Conservation (phyloP, 2,797 vertebrate species). For the Loriculus beryllinus region DNA sequence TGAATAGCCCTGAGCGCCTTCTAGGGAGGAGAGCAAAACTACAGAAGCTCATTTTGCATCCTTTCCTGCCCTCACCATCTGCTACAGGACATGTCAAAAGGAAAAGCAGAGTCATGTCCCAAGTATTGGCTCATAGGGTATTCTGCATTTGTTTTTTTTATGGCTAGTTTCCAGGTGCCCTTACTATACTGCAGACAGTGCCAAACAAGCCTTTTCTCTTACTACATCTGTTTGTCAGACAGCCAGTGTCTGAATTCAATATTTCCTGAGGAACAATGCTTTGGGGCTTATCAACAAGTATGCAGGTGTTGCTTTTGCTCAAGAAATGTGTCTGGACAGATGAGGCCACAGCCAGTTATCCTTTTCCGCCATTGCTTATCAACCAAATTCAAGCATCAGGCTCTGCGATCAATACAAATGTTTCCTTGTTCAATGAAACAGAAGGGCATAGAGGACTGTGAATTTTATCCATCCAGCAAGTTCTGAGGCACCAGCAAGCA, state of each 20-base stretch:
- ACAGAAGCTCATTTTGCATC: neutral
- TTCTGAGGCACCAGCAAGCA: neutral
- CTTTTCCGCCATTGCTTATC: neutral
- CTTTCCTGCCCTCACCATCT: neutral
- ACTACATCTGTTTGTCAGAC: neutral
- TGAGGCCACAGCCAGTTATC: neutral
- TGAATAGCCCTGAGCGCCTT: neutral
- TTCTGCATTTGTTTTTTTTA: neutral
- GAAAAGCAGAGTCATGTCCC: neutral
- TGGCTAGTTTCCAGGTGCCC: neutral
- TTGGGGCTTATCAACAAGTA: neutral
- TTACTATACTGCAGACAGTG: neutral
- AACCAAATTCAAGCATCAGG: neutral
- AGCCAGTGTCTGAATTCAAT: neutral
- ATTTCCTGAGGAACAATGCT: neutral
- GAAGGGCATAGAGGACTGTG: neutral
- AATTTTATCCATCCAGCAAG: neutral
- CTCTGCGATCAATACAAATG: neutral
- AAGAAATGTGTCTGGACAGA: neutral
- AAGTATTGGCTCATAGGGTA: neutral
- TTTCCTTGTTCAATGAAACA: neutral
- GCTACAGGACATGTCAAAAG: neutral
- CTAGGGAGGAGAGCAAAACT: neutral
- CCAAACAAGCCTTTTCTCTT: neutral
- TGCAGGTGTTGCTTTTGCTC: conserved; percentile 12